Evolutionary conservation across 2,113 vertebrate genomes (phyloP).

Genomic region (Callocephalon fimbriatum): DNA sequence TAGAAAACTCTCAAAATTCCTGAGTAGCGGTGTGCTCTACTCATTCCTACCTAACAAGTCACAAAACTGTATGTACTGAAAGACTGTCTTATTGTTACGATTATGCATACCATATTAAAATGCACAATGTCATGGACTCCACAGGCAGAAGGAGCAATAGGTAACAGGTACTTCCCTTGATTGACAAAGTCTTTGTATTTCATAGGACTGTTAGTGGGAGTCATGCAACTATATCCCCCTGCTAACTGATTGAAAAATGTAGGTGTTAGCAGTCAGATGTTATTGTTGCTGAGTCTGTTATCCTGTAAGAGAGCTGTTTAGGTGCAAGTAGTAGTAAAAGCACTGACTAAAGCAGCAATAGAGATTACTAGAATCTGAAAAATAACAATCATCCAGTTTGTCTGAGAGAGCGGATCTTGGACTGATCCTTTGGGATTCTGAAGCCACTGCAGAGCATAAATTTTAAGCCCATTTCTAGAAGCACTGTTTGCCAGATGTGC

Average conservation of each 20-base stretch:
- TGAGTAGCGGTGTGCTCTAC: background rate
- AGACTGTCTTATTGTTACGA: background rate
- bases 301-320: background rate
- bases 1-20: background rate
- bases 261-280: conserved; percentile 28
- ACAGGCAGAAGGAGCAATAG: conserved; percentile 3
- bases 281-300: conserved; percentile 12
- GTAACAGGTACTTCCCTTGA: conserved; percentile 8
- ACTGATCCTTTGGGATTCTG: background rate
- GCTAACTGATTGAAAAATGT: background rate
- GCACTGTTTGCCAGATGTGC: background rate
- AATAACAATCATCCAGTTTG: background rate
- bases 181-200: conserved; percentile 26
- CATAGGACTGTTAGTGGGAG: background rate
- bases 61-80: background rate
- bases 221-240: background rate
- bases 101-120: background rate
- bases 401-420: background rate
- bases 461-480: background rate
- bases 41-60: background rate
- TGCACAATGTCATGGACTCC: conserved; percentile 23
- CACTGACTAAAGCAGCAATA: background rate
- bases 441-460: background rate
- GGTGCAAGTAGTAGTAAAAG: conserved; percentile 40
- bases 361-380: conserved; percentile 31